These are phyloP conservation scores for Caenorhabditis sulstoni DNA, from an alignment of 2,888 invertebrate genomes.

Conservation along the genomic window DNA sequence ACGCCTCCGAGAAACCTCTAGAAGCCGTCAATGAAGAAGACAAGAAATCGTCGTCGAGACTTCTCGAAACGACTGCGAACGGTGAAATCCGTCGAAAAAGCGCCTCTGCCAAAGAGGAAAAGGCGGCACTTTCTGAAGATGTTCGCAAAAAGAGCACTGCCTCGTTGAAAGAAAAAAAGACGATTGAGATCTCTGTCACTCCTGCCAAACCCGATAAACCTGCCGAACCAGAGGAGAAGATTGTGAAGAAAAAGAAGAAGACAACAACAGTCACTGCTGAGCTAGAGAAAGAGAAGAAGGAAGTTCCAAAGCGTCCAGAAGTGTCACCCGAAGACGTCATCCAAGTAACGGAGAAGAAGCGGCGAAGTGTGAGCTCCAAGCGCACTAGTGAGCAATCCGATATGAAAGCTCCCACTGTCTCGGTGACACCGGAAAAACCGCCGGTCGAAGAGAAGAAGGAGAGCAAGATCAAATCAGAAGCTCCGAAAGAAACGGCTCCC, in stretches of 20 bases:
- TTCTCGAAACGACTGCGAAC: conserved; percentile 17
- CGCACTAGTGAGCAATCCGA: conserved; percentile 9
- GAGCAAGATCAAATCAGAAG: not conserved
- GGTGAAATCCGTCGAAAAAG: conserved; percentile 36
- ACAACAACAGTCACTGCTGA: conserved; percentile 37
- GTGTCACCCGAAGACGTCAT: not conserved
- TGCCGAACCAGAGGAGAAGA: not conserved
- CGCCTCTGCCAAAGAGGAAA: conserved; percentile 10
- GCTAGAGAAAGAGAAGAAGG: conserved; percentile 16
- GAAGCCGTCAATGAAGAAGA: conserved; percentile 50
- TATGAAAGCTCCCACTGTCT: not conserved
- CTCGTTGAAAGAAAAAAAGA: conserved; percentile 29
- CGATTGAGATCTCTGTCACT: conserved; percentile 12
- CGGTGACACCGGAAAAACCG: conserved; percentile 14
- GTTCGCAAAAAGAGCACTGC: conserved; percentile 23
- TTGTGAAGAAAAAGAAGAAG: conserved; percentile 51
- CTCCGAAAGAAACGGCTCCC: conserved; percentile 40
- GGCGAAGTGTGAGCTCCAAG: conserved; percentile 35
- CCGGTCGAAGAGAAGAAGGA: conserved; percentile 23
- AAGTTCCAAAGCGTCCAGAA: not conserved
- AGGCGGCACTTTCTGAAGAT: conserved; percentile 18
- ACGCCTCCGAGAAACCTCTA: conserved; percentile 19
- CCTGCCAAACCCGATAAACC: conserved; percentile 14
- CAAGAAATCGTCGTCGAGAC: not conserved
- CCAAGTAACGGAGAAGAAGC: conserved; percentile 5